Conservation (phyloP, 2,113 vertebrate genomes). For the Mus pahari region DNA sequence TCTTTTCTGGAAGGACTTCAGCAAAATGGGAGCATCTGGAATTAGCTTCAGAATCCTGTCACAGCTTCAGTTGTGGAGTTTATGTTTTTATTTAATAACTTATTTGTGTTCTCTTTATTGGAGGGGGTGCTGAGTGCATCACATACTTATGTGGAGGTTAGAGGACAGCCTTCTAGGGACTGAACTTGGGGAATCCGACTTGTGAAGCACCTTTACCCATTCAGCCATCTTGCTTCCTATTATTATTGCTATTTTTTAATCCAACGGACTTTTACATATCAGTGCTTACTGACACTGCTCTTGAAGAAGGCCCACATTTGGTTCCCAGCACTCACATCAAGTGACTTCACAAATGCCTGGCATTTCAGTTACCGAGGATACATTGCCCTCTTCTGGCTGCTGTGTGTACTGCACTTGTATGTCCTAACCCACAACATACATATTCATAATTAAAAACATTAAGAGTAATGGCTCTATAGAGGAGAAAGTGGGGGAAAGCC, state of each 20-base stretch:
- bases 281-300: neutral
- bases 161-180: neutral
- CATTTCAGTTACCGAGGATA: neutral
- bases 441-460: neutral
- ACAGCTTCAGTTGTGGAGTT: conserved; percentile 15
- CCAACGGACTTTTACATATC: neutral
- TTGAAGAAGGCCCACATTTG: neutral
- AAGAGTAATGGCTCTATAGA: too few species aligned
- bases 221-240: neutral
- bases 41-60: conserved; percentile 8
- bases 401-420: neutral
- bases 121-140: too few species aligned
- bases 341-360: neutral
- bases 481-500: too few species aligned
- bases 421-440: neutral
- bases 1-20: conserved; percentile 6
- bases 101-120: neutral
- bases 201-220: neutral
- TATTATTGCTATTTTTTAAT: conserved; percentile 4
- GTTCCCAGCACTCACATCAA: too few species aligned
- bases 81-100: neutral
- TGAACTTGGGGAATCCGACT: neutral
- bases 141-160: neutral
- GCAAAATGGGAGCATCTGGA: neutral
- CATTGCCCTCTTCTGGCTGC: neutral